Evolutionary conservation across 2,888 invertebrate species (phyloP), one percentile per base, ranked within the genome.

Genomic region (Muscina levida): DNA sequence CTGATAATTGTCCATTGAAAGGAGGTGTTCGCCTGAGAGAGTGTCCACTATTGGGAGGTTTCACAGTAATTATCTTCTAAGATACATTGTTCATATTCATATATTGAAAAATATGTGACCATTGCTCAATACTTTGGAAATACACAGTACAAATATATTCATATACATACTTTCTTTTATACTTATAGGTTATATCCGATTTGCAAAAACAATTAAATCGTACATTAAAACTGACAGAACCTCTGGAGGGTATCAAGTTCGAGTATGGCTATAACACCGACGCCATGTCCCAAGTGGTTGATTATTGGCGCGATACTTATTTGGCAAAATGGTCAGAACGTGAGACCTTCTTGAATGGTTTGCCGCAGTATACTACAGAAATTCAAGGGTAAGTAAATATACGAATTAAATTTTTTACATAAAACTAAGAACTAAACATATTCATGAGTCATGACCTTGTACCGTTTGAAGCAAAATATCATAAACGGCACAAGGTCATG

Each of bases 201-300:
- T 89, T 95, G 73, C 92, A 92, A 76, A 85, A 90, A 44, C 92
- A 95, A 59, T 89, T 96, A 59, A 92, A 91, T 65, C 91, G 91
- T 73, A 91, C 92, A 1, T 89, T 92, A 15, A 88, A 91, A 1
- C 91, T 92, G 1, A 88, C 91, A 0, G 91, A 91, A 10, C 94
- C 95, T 0, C 86, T 95, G 46, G 94, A 95, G 87, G 93, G 92
- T 65, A 90, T 92, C 0, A 93, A 93, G 2, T 97, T 96, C 90
- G 92, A 94, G 79, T 97, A 97, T 86, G 98, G 98, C 0, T 94
- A 97, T 87, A 95, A 96, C 86, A 91, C 94, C 0, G 91, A 93
- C 44, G 94, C 93, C 66, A 89, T 97, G 6, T 91, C 92, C 6
- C 92, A 92, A 83, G 91, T 97, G 2, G 88, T 95, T 0, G 92